Base-by-base conservation (phyloP, 2,888 invertebrate species). In the Blomia tropicalis region DNA sequence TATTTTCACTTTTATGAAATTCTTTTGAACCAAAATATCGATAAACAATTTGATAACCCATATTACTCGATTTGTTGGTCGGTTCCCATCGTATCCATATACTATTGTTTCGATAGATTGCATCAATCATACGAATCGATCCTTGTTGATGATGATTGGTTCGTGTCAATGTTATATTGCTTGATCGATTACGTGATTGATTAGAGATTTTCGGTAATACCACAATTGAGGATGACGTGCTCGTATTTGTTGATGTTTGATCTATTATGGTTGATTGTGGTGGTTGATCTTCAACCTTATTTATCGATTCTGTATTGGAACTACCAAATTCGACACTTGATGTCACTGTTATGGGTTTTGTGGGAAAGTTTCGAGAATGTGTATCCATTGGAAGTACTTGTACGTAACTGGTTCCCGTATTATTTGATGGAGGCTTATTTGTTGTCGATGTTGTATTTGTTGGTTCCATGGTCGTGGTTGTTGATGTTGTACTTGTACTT, bases 41-140 rank as follows among this genome's bases (percentile, higher is more conserved):
- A 73, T 90, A 90, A 25, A 89, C 85, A 14, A 90, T 88, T 64
- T 87, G 79, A 73, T 89, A 90, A 59, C 88, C 89, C n/a, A 88
- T 78, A 70, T 87, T 85, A 71, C 87, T 87, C 0, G 84, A 22
- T 19, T 29, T 36, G 14, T 41, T 47, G 43, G 54, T 54, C 1
- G 66, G 61, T 71, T 87, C 87, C 90, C 90, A 91, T 71, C 88
- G 86, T 67, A 91, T 87, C 69, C 88, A 83, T 23, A 91, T 86
- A 0, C 88, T 70, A 63, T 70, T 71, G 51, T 71, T 89, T 74
- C 87, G 85, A 66, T 85, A 77, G 71, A 56, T 65, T 11, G 65
- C 66, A 23, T 67, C 65, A 4, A 65, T 54, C 27, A 67, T 58
- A 53, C 59, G 53, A 19, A 56, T 19, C 1, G 56, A 36, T 3